Conservation (phyloP, 2,113 vertebrate species). For the Pollimyrus isidori region DNA sequence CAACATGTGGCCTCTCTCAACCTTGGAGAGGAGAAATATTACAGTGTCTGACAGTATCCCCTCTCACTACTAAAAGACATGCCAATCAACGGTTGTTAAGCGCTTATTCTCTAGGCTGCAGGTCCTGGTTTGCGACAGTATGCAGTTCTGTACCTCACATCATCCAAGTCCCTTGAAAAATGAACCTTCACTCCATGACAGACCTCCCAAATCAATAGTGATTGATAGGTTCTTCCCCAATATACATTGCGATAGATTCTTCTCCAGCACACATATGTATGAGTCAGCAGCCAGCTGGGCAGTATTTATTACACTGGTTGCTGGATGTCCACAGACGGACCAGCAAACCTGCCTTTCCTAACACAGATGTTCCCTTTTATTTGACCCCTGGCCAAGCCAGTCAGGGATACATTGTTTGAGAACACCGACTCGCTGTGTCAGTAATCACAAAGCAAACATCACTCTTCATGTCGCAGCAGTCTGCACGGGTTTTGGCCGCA, state of each 20-base stretch:
- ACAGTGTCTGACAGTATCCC: neutral
- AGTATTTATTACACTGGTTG: neutral
- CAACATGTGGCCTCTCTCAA: neutral
- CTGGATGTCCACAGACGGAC: neutral
- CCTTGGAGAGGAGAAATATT: neutral
- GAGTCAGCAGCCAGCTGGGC: neutral
- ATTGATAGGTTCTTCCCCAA: neutral
- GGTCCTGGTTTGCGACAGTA: neutral
- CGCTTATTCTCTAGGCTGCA: neutral
- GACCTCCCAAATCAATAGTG: neutral
- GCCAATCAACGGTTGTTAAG: neutral
- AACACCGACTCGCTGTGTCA: slow-evolving; percentile 40
- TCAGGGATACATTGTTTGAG: slow-evolving; percentile 44
- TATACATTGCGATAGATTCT: neutral
- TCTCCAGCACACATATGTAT: neutral
- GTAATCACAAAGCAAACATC: slow-evolving; percentile 47
- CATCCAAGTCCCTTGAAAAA: neutral
- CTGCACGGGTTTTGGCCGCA: slow-evolving; percentile 36
- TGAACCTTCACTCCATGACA: neutral
- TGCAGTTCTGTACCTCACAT: neutral
- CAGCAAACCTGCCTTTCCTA: neutral
- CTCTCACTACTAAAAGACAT: neutral
- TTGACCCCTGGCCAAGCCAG: slow-evolving; percentile 5
- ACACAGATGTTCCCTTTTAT: neutral
- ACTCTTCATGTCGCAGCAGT: slow-evolving; percentile 44